Base-by-base conservation (phyloP, 2,888 invertebrate species). In the Seira sanloemensis region DNA sequence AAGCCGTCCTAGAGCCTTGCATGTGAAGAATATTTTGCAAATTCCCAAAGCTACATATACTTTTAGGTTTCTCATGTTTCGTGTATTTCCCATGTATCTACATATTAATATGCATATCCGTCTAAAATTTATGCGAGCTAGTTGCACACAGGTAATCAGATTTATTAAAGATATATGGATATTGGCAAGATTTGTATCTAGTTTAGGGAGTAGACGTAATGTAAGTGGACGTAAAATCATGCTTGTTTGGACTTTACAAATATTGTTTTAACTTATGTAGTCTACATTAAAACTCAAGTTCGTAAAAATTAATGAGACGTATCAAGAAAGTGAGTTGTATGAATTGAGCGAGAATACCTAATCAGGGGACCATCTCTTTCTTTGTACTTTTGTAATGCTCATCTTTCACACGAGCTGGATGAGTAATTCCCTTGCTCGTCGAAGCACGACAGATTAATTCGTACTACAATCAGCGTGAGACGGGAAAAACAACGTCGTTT, bases 331-430 rank as follows among this genome's bases (percentile, higher is more conserved):
- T 23, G 19, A 58, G 12, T 37, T 37, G 12, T 7, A 58, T 62
- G 19, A 62, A 62, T 62, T 62, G 21, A 62, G 21, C 21, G 21
- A 62, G 62, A 62, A 62, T 62, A 23, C 21, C 37, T 37, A 37
- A 37, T 37, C 37, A 37, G 37, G 21, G n/a, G 5, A 5, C 4
- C n/a, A 62, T 62, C 62, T n/a, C 1, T 7, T 50, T 50, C 16
- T 18, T 16, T 50, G 5, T 62, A 1, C 21, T 62, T 62, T 62
- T 62, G 62, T 21, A 62, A 21, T 62, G 62, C 62, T 19, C 62
- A 62, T 62, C 62, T 62, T 62, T 62, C 62, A 62, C 62, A 62
- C 62, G 62, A 62, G 21, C 21, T 62, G 62, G 62, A 62, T 62
- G 62, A 62, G 62, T 21, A 62, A 62, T 4, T 62, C 7, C 62